Conservation (phyloP, 2,113 vertebrate genomes). For the Anolis sagrei region DNA sequence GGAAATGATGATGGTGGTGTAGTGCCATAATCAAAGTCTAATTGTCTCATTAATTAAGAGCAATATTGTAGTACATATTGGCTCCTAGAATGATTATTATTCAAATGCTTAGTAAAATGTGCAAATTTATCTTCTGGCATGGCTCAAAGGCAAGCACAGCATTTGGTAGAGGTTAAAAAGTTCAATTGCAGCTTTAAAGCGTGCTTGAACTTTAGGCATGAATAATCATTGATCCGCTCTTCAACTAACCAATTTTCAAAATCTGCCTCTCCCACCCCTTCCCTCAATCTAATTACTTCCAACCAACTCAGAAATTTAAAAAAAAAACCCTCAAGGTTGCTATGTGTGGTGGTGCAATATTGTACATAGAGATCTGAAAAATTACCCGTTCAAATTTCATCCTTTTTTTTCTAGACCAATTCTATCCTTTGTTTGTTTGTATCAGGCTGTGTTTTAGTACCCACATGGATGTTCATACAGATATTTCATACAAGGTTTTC, state of each 20-base stretch:
- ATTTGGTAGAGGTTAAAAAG: conserved; percentile 63
- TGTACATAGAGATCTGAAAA: background rate
- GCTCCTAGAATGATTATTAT: conserved; percentile 62
- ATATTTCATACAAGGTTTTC: no score
- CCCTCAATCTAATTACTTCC: background rate
- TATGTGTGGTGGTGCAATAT: background rate
- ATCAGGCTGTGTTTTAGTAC: no score
- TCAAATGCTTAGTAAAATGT: conserved; percentile 45
- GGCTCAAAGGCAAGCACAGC: conserved; percentile 51
- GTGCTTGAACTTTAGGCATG: conserved; percentile 51
- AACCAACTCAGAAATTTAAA: rapidly evolving
- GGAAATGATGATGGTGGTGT: conserved; percentile 43
- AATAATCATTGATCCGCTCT: conserved; percentile 12
- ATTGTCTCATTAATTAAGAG: conserved; percentile 73
- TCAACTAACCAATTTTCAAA: background rate
- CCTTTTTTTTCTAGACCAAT: no score
- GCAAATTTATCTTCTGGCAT: conserved; percentile 60
- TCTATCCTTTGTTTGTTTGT: no score
- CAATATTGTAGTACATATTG: conserved; percentile 65
- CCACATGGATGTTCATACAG: no score
- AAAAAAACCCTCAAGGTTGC: background rate
- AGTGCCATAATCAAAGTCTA: conserved; percentile 70
- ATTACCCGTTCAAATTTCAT: no score
- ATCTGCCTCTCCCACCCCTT: rapidly evolving
- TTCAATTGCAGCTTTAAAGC: conserved; percentile 62